Percentiles rank a stretch among this genome's conserved stretches.
phyloP scores from a whole-genome alignment of 2,888 invertebrate species.

The Scaptomyza tumidula region DNA sequence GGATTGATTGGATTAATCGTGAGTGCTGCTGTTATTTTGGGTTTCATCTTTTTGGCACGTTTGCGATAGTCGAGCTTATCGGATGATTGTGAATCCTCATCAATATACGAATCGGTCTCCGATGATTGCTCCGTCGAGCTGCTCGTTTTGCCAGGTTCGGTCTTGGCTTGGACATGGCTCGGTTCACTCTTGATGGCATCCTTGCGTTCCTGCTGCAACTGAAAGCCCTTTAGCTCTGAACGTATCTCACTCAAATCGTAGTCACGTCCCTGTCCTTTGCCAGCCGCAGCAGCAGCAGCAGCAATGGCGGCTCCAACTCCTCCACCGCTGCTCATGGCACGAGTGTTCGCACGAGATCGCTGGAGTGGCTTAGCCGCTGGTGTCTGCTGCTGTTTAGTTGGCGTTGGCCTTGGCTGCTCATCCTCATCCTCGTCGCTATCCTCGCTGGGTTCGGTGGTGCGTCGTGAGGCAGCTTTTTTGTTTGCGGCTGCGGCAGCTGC shows the following conservation, averaged over 20 bases:
- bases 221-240: constrained; percentile 92
- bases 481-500: constrained; percentile 64
- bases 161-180: constrained; percentile 44
- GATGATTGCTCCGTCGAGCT: constrained; percentile 83
- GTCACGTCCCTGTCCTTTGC: constrained; percentile 85
- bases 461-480: constrained; percentile 4
- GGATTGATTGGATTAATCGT: neutral
- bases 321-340: constrained; percentile 60
- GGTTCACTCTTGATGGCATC: constrained; percentile 65
- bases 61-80: constrained; percentile 74
- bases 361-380: constrained; percentile 23
- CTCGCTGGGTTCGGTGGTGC: constrained; percentile 85
- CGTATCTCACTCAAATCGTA: constrained; percentile 94
- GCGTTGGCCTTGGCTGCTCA: constrained; percentile 60
- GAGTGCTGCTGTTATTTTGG: constrained; percentile 27
- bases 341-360: constrained; percentile 51
- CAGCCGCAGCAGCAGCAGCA: neutral
- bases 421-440: constrained; percentile 85
- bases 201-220: constrained; percentile 70
- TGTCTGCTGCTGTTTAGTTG: constrained; percentile 26
- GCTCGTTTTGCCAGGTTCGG: constrained; percentile 67
- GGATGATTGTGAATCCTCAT: constrained; percentile 84
- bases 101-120: constrained; percentile 83
- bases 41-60: constrained; percentile 71
- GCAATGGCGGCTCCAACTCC: constrained; percentile 41